These are phyloP conservation scores for Pachycephus smyrnensis DNA, from an alignment of 2,888 invertebrate species.

Conservation along the genomic window DNA sequence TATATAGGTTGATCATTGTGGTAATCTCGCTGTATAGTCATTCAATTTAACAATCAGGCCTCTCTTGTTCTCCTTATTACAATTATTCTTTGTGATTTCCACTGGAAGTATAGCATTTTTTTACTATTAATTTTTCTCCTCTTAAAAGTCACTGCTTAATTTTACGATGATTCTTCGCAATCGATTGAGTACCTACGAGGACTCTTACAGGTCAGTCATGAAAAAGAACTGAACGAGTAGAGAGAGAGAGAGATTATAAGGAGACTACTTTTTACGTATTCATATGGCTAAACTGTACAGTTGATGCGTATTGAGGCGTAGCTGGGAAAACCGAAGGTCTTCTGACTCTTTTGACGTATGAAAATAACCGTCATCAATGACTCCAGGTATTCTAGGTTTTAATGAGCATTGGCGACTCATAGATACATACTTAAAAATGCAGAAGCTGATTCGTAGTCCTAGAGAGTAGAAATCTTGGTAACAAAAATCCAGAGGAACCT, in stretches of 20 bases:
- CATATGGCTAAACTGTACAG: neutral
- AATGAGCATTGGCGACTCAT: neutral
- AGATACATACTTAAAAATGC: neutral
- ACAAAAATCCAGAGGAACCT: neutral
- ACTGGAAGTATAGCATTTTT: neutral
- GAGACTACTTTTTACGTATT: neutral
- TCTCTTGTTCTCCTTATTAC: neutral
- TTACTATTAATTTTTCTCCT: neutral
- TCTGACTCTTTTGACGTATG: neutral
- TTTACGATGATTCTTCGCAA: no score
- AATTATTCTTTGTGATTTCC: neutral
- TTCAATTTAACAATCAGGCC: neutral
- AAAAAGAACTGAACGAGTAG: no score
- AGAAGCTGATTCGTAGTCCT: neutral
- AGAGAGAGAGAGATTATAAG: no score
- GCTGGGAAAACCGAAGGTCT: neutral
- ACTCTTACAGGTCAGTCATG: no score
- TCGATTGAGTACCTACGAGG: no score
- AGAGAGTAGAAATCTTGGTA: neutral
- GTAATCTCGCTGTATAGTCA: neutral
- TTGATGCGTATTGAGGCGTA: neutral
- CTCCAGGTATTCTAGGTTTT: neutral
- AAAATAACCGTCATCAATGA: neutral
- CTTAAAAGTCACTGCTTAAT: no score
- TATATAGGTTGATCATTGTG: neutral